Percentiles rank a stretch among this genome's conserved stretches.
Evolutionary conservation across 2,113 vertebrate species (phyloP).

Genomic region (Marcusenius ussheri): DNA sequence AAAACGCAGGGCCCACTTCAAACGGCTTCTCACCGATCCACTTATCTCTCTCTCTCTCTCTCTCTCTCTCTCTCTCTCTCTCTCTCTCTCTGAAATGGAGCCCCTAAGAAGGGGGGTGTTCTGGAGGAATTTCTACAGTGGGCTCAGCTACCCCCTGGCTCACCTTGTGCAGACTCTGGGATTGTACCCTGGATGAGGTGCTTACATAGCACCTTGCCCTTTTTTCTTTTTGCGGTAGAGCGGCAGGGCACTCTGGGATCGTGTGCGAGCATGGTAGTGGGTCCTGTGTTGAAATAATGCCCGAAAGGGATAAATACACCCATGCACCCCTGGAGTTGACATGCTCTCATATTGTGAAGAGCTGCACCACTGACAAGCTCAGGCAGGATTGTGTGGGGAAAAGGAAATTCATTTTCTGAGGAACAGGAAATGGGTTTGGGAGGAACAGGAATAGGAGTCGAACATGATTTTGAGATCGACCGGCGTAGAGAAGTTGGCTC

Average conservation of each 20-base stretch:
- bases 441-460: background rate
- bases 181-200: background rate
- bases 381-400: background rate
- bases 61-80: too few relatives aligned
- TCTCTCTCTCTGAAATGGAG: background rate
- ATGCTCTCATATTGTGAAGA: constrained; percentile 42
- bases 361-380: constrained; percentile 15
- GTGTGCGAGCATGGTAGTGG: background rate
- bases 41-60: background rate
- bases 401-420: background rate
- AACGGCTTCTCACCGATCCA: background rate
- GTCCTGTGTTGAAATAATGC: constrained; percentile 23
- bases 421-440: background rate
- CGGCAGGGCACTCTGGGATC: background rate
- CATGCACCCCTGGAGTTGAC: constrained; percentile 10
- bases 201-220: background rate
- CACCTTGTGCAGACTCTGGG: background rate
- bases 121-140: background rate
- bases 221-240: background rate
- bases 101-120: background rate
- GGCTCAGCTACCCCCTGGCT: background rate
- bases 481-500: background rate
- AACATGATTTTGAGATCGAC: background rate
- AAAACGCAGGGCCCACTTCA: background rate
- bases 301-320: constrained; percentile 30